Evolutionary conservation across 2,888 invertebrate species (phyloP).

Genomic region (Hirudinaria manillensis): DNA sequence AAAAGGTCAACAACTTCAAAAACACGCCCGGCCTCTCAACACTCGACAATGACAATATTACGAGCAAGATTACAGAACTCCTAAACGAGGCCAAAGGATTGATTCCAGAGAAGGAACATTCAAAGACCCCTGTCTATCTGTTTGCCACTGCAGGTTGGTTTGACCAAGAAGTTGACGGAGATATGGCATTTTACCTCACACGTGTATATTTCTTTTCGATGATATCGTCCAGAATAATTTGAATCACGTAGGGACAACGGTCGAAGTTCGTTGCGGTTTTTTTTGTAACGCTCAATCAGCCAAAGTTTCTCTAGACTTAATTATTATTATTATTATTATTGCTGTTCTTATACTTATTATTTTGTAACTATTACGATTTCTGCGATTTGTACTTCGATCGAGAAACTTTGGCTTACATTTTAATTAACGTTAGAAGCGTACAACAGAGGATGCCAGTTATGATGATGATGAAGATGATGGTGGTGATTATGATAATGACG

Average conservation of each 20-base stretch:
- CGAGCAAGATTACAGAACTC: slow-evolving; percentile 4
- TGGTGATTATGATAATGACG: slow-evolving; percentile 21
- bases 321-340: no score
- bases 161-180: neutral
- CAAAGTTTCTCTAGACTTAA: no score
- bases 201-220: neutral
- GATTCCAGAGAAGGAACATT: slow-evolving; percentile 17
- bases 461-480: slow-evolving; percentile 11
- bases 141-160: slow-evolving; percentile 36
- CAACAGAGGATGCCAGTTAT: slow-evolving; percentile 7
- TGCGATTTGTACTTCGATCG: no score
- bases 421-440: neutral
- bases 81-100: slow-evolving; percentile 5
- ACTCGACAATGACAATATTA: neutral
- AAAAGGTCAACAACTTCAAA: neutral
- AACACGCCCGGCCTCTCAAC: slow-evolving; percentile 29
- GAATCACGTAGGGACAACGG: no score
- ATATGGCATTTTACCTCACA: neutral
- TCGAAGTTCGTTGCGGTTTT: no score
- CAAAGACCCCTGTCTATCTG: slow-evolving; percentile 29
- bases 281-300: no score
- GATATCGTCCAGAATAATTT: no score
- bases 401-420: no score
- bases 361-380: no score
- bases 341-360: no score